phyloP scores from a whole-genome alignment of 1,140 invertebrate species.

The Archegozetes longisetosus region DNA sequence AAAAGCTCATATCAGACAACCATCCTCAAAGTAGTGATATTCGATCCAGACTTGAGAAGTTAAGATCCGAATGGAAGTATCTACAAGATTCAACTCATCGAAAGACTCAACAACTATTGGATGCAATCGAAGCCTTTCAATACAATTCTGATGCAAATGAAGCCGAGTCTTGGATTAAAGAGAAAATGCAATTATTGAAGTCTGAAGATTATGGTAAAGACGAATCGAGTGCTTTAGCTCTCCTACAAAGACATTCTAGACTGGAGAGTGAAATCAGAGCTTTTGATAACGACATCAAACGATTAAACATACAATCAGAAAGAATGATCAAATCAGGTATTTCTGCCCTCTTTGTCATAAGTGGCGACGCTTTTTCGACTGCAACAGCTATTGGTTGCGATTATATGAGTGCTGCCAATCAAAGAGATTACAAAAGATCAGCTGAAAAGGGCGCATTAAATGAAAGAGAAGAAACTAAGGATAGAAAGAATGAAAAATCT shows the following conservation, averaged over 20 bases:
- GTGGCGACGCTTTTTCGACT: constrained; percentile 39
- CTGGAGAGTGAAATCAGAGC: constrained; percentile 28
- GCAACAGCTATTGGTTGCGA: constrained; percentile 17
- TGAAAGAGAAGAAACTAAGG: constrained; percentile 61
- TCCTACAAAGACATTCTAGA: constrained; percentile 44
- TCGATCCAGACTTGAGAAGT: neutral
- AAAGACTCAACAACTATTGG: constrained; percentile 68
- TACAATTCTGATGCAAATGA: constrained; percentile 76
- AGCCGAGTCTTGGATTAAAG: constrained; percentile 90
- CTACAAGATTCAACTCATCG: constrained; percentile 65
- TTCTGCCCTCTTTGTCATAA: constrained; percentile 28
- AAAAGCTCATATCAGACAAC: constrained; percentile 42
- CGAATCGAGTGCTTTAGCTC: constrained; percentile 59
- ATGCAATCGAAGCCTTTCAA: constrained; percentile 69
- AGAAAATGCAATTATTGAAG: constrained; percentile 71
- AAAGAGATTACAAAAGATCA: too few species aligned
- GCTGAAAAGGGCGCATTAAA: constrained; percentile 77
- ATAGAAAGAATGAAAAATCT: constrained; percentile 71
- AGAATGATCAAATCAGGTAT: constrained; percentile 53
- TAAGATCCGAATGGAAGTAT: constrained; percentile 50
- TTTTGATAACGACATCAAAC: constrained; percentile 48
- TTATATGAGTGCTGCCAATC: constrained; percentile 41
- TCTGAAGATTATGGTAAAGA: constrained; percentile 74
- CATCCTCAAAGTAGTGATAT: constrained; percentile 25
- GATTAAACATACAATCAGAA: constrained; percentile 67